Evolutionary conservation across 2,888 invertebrate genomes (phyloP), one percentile per base, ranked within the genome.

Genomic region (Pristionchus fissidentatus): DNA sequence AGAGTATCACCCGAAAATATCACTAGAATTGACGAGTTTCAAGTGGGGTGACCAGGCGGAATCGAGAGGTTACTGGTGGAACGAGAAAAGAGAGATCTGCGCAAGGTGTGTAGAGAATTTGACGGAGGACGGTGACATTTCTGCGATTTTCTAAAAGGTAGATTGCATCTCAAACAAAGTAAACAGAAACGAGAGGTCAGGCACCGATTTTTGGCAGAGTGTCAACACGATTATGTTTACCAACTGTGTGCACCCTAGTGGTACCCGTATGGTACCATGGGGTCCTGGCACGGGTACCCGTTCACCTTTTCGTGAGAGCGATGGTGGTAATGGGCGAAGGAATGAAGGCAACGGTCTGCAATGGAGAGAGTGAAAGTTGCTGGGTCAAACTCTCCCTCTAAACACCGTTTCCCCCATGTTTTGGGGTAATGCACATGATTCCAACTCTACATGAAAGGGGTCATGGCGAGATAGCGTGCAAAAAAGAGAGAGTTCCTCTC

Each of bases 271-370:
- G n/a, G n/a, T n/a, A n/a, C n/a, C n/a, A n/a, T n/a, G n/a, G n/a
- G n/a, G n/a, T n/a, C n/a, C n/a, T n/a, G n/a, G n/a, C n/a, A n/a
- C n/a, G n/a, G n/a, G n/a, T n/a, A n/a, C 15, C 26, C 49, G 85
- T 86, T 85, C 83, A 90, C 90, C 84, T 85, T 86, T 89, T 88
- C 35, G 87, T 57, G n/a, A 90, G 81, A 22, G 90, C 87, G 55
- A 90, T 85, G 43, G 89, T 62, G 35, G 85, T 75, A 66, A 91
- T 86, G 84, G 90, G 90, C n/a, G 86, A 87, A 8, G 92, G 92
- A 43, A 92, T 88, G 84, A 91, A 92, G 19, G 90, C 88, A 55
- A 89, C 43, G n/a, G 88, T 62, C 78, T 82, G 60, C 22, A 79
- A 62, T 62, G 75, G 19, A 77, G 41, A 49, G 46, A 15, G 57